phyloP scores from a whole-genome alignment of 1,140 invertebrate genomes.

The Eumeta japonica region DNA sequence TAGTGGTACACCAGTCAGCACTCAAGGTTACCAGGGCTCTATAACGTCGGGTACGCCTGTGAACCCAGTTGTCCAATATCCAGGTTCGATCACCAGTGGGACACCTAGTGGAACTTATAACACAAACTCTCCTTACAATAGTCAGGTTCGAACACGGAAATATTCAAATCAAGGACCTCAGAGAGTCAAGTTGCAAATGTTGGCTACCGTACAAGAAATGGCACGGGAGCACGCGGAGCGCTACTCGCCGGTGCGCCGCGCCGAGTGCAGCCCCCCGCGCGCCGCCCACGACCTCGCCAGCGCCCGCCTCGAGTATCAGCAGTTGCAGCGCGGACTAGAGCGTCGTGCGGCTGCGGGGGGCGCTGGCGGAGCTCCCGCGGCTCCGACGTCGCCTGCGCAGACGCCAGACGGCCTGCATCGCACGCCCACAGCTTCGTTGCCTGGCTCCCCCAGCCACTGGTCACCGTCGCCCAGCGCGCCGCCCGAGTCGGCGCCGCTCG shows the following conservation, averaged over 20 bases:
- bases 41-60: slow-evolving; percentile 11
- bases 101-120: slow-evolving; percentile 11
- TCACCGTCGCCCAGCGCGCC: no score
- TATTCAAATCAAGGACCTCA: slow-evolving; percentile 53
- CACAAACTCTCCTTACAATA: slow-evolving; percentile 18
- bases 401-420: slow-evolving; percentile 37
- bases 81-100: slow-evolving; percentile 18
- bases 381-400: slow-evolving; percentile 54
- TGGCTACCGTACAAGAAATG: slow-evolving; percentile 57
- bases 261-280: slow-evolving; percentile 71
- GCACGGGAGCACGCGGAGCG: slow-evolving; percentile 69
- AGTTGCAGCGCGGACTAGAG: slow-evolving; percentile 63
- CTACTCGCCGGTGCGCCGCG: slow-evolving; percentile 86
- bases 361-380: no score
- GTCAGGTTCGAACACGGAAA: slow-evolving; percentile 23
- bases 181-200: slow-evolving; percentile 45
- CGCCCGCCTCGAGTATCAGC: slow-evolving; percentile 70
- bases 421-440: slow-evolving; percentile 28
- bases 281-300: slow-evolving; percentile 41
- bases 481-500: no score
- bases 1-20: slow-evolving; percentile 8
- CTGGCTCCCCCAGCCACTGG: no score
- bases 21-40: slow-evolving; percentile 12
- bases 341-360: slow-evolving; percentile 43
- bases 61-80: neutral